Base-by-base conservation (phyloP, 2,113 vertebrate species). In the Tenebrosternarchus preto region DNA sequence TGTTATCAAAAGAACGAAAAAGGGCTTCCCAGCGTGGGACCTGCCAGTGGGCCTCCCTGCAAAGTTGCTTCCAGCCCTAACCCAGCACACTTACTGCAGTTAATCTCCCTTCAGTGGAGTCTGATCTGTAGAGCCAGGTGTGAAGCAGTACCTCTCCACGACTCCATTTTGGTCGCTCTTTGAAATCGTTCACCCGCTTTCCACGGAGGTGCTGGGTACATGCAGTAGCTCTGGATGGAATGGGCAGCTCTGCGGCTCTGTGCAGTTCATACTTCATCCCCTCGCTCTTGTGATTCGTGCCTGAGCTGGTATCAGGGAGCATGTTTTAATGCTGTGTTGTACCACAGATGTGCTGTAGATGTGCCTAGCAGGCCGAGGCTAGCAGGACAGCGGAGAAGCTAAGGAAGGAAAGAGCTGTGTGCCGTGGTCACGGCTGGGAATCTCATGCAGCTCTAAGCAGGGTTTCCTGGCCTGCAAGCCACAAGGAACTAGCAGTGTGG, bases 401-500 rank as follows among this genome's bases (percentile, higher is more conserved):
- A 61, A 29, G 33, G 56, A 12, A 46, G 22, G 11, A 9, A 66
- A 33, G 29, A 16, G 31, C 27, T 66, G 7, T 66, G 20, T n/a
- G 20, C 22, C 19, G n/a, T 22, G 33, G 64, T 20, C 33, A 11
- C 33, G 17, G 39, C 31, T 22, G 8, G 31, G 46, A 27, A 55
- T 29, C 24, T 63, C 46, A 33, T 56, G 19, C 64, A 55, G 73
- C 22, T 36, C 53, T 6, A 56, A 57, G n/a, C 27, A 55, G 17
- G 55, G 20, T 73, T 50, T 39, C 56, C 22, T 9, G 31, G 25
- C n/a, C 29, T 74, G 27, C 19, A 31, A 74, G 53, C 9, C 5
- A 57, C 1, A 57, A 17, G 29, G 8, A 15, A 20, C 53, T 59
- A 70, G 66, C 78, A 73, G 78, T 70, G n/a, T 56, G 60, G 60